Evolutionary conservation across 2,888 invertebrate genomes (phyloP).

Genomic region (Acanthosepion lycidas): DNA sequence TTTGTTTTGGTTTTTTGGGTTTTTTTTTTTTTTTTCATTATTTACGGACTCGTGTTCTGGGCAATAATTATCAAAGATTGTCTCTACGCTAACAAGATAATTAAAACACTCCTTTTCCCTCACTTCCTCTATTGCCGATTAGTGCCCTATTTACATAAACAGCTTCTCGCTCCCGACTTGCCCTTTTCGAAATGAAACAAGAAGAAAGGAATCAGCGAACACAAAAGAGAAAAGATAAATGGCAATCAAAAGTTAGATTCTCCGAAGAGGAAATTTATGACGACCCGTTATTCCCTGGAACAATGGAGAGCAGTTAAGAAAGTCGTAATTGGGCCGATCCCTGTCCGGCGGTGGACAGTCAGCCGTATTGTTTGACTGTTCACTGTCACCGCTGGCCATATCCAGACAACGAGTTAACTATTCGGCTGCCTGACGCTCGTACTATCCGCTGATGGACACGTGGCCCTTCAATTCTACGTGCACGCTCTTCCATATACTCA

Average conservation of each 20-base stretch:
- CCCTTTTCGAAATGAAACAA: not conserved
- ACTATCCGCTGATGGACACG: not conserved
- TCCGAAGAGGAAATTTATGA: not conserved
- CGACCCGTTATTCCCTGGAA: not conserved
- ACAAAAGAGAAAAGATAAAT: not conserved
- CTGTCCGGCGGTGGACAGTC: not conserved
- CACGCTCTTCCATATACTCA: not conserved
- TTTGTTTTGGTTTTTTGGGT: no score
- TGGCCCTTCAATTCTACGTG: not conserved
- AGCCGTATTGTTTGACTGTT: not conserved
- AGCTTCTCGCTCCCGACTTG: not conserved
- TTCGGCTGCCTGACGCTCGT: not conserved
- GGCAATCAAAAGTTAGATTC: slow-evolving; percentile 1
- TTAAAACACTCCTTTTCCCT: not conserved
- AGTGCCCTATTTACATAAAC: not conserved
- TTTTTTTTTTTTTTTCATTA: not conserved
- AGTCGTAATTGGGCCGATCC: slow-evolving; percentile 4
- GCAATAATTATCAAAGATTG: not conserved
- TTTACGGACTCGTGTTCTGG: not conserved
- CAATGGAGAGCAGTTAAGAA: not conserved
- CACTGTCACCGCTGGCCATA: no score
- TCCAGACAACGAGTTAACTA: no score
- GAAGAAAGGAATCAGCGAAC: not conserved
- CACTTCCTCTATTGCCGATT: not conserved
- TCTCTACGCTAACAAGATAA: not conserved